Percentiles rank a stretch among this genome's conserved stretches.
Evolutionary conservation across 2,888 invertebrate genomes (phyloP).

Genomic region (Drosophila gaucha): DNA sequence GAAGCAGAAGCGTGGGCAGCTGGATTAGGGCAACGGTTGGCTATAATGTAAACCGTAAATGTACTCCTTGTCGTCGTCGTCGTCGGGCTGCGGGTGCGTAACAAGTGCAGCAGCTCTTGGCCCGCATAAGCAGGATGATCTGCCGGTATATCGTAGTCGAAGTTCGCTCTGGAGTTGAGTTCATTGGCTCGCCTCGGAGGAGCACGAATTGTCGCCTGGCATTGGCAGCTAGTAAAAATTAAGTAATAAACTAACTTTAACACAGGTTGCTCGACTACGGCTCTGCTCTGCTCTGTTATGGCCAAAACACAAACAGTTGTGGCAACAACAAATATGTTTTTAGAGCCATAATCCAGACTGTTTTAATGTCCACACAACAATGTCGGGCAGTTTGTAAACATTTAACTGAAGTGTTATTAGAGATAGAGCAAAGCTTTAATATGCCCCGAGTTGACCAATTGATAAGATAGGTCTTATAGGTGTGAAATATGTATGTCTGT

Average conservation of each 20-base stretch:
- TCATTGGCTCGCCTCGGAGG: conserved; percentile 36
- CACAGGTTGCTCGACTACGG: conserved; percentile 43
- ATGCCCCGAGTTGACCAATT: conserved; percentile 1
- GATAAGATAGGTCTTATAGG: background rate
- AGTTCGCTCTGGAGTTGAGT: conserved; percentile 12
- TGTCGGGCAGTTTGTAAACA: conserved; percentile 49
- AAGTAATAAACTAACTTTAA: conserved; percentile 74
- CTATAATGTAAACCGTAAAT: conserved; percentile 61
- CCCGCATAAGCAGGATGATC: conserved; percentile 63
- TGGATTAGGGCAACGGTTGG: conserved; percentile 53
- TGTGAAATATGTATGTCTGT: too few species aligned
- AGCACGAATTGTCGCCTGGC: conserved; percentile 68
- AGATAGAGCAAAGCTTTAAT: conserved; percentile 15
- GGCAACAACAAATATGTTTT: conserved; percentile 47
- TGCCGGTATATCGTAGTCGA: background rate
- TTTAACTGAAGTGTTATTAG: conserved; percentile 43
- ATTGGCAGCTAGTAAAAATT: conserved; percentile 79
- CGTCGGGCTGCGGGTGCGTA: conserved; percentile 60
- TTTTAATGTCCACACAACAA: conserved; percentile 55
- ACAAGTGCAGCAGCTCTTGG: conserved; percentile 59
- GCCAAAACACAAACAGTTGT: conserved; percentile 30
- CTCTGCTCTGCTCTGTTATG: conserved; percentile 9
- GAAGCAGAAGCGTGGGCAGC: background rate
- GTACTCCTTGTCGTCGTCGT: conserved; percentile 36
- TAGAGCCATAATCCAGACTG: conserved; percentile 49